Conservation (phyloP, 2,113 vertebrate species). For the Oceanodroma tethys region DNA sequence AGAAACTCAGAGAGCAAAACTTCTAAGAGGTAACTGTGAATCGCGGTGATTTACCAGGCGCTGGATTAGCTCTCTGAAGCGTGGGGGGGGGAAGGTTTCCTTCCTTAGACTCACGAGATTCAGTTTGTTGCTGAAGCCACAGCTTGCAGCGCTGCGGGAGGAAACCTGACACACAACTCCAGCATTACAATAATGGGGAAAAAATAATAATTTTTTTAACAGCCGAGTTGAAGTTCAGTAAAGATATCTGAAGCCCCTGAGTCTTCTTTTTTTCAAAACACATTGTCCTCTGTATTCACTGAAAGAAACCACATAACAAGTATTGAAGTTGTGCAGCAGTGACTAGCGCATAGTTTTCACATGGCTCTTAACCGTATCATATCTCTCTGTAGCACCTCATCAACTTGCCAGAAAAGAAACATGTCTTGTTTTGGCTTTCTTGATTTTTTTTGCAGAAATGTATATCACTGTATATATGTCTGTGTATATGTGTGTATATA, state of each 20-base stretch:
- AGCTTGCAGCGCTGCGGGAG: background rate
- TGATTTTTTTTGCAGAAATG: background rate
- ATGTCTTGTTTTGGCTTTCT: background rate
- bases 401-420: background rate
- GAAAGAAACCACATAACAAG: background rate
- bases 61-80: background rate
- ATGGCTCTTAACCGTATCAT: background rate
- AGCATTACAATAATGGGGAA: too few species aligned
- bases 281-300: too few species aligned
- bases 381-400: background rate
- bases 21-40: background rate
- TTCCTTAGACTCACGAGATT: background rate
- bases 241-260: background rate
- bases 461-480: background rate
- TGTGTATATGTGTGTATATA: too few species aligned
- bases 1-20: background rate
- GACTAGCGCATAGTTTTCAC: background rate
- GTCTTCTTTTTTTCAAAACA: background rate
- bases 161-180: background rate
- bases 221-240: background rate
- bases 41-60: accelerated
- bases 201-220: background rate
- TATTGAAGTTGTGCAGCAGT: too few species aligned
- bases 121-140: background rate
- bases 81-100: background rate